Evolutionary conservation across 2,797 vertebrate species (phyloP).

Genomic region (Gallinago nigripennis): DNA sequence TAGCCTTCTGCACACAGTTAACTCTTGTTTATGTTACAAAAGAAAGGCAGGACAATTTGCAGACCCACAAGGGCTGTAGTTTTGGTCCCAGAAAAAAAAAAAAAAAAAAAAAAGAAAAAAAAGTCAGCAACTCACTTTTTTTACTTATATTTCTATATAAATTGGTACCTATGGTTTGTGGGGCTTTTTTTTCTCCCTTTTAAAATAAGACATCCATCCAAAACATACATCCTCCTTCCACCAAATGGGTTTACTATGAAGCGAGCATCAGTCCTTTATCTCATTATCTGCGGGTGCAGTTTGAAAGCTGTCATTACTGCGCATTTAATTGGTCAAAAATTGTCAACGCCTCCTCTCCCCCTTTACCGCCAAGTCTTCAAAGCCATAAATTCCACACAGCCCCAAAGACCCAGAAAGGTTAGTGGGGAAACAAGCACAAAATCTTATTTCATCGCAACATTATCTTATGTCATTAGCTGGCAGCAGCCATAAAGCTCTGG

Average conservation of each 20-base stretch:
- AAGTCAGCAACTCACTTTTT: background rate
- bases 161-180: background rate
- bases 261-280: background rate
- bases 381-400: background rate
- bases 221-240: background rate
- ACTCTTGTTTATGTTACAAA: background rate
- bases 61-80: background rate
- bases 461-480: conserved; percentile 65
- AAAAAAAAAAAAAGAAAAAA: background rate
- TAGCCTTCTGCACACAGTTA: background rate
- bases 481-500: conserved; percentile 64
- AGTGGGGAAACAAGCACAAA: conserved; percentile 54
- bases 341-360: background rate
- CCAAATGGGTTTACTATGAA: conserved; percentile 5
- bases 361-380: background rate
- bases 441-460: conserved; percentile 56
- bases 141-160: background rate
- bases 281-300: background rate
- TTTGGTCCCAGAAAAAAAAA: background rate
- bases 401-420: conserved; percentile 47
- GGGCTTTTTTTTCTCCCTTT: background rate
- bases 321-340: background rate
- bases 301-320: conserved; percentile 15
- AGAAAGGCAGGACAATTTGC: background rate
- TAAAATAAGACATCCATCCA: background rate